Base-by-base conservation (phyloP, 1,140 invertebrate genomes). In the Ooceraea biroi region DNA sequence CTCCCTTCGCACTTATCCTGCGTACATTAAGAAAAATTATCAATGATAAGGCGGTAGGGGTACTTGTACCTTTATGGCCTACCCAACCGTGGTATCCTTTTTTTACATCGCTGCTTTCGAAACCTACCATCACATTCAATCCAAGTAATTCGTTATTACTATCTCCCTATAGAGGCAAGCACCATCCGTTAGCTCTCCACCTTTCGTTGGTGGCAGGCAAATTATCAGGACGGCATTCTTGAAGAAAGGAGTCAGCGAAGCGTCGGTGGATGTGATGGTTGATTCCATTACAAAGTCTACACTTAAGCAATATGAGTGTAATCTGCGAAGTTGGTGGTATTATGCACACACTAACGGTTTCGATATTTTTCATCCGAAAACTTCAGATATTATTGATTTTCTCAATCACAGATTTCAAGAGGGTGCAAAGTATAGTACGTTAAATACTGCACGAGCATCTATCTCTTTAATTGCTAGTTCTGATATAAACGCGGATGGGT, bases 341-440 rank as follows among this genome's bases (percentile, higher is more conserved):
- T 84, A 36, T 44, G 10, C 30, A 4, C 22, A n/a, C 1, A 71
- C 19, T 46, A 46, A 0, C 19, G 44, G 0, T n/a, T 27, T 61
- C 17, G 1, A 52, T 0, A 17, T 63, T 0, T 78, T 52, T 44
- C 30, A 63, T 3, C 5, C 66, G 1, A 65, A 52, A 0, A 63
- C 57, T 3, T 2, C 55, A 57, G 52, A 36, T 44, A 50, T 76
- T 46, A 65, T 80, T n/a, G 19, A 52, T 69, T 80, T 93, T 94
- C 48, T 80, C 44, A 41, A 41, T 12, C 17, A 97, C 3, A 8
- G 4, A 22, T 77, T 68, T 19, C 44, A 61, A 10, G 19, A 60
- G 4, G 66, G 57, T 25, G 65, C 46, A 2, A 22, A 19, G 10
- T 72, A 66, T 17, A 41, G 74, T 0, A 57, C 50, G 0, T 25